phyloP scores from a whole-genome alignment of 2,888 invertebrate genomes.

The Campaea margaritaria region DNA sequence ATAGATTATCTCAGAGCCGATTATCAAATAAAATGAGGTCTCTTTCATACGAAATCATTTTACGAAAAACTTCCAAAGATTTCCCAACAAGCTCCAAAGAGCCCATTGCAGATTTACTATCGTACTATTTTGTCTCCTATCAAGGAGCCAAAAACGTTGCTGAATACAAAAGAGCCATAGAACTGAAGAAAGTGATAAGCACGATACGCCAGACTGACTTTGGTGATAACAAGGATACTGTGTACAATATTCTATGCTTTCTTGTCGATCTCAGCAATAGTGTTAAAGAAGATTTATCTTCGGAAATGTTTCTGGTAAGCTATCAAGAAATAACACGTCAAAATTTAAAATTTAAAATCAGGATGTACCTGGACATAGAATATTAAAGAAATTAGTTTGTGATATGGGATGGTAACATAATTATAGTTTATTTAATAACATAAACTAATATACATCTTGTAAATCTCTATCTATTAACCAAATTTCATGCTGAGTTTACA shows the following conservation, averaged over 20 bases:
- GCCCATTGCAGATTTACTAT: slow-evolving; percentile 69
- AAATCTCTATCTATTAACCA: no score
- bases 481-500: no score
- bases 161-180: slow-evolving; percentile 66
- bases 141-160: slow-evolving; percentile 70
- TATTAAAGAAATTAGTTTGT: no score
- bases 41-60: slow-evolving; percentile 72
- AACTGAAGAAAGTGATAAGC: slow-evolving; percentile 67
- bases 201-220: slow-evolving; percentile 60
- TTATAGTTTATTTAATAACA: no score
- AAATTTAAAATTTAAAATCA: neutral
- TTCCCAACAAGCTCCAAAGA: slow-evolving; percentile 55
- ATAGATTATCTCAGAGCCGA: slow-evolving; percentile 61
- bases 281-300: slow-evolving; percentile 62
- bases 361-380: no score
- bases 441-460: no score
- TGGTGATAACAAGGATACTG: slow-evolving; percentile 58
- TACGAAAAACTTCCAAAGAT: slow-evolving; percentile 66
- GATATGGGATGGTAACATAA: no score
- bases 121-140: slow-evolving; percentile 66
- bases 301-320: slow-evolving; percentile 70
- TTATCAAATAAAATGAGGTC: slow-evolving; percentile 71
- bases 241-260: slow-evolving; percentile 62
- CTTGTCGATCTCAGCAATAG: slow-evolving; percentile 66
- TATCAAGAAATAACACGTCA: slow-evolving; percentile 1